Percentiles rank a stretch among this genome's conserved stretches.
phyloP scores from a whole-genome alignment of 2,797 vertebrate species.

The Notolepis coatsorum region DNA sequence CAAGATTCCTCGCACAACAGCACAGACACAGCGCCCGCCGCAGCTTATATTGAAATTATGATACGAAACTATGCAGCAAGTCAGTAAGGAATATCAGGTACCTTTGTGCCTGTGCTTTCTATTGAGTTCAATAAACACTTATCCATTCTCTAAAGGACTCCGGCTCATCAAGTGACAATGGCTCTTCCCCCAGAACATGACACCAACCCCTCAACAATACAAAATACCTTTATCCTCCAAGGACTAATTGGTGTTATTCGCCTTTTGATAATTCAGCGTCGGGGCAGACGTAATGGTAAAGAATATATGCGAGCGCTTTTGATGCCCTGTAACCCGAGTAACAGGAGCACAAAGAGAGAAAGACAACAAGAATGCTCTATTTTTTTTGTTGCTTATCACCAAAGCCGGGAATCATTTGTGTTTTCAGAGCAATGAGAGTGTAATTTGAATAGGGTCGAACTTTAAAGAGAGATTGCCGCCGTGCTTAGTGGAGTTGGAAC shows the following conservation, averaged over 20 bases:
- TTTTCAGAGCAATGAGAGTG: conserved; percentile 70
- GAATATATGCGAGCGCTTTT: conserved; percentile 65
- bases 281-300: conserved; percentile 74
- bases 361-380: conserved; percentile 63
- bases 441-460: conserved; percentile 73
- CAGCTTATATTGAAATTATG: conserved; percentile 79
- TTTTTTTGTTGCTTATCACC: conserved; percentile 66
- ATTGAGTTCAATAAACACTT: conserved; percentile 84
- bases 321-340: conserved; percentile 67
- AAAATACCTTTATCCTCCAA: conserved; percentile 79
- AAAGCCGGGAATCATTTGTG: conserved; percentile 62
- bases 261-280: conserved; percentile 78
- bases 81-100: conserved; percentile 80
- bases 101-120: conserved; percentile 80
- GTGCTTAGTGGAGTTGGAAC: conserved; percentile 61
- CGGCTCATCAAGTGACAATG: conserved; percentile 77
- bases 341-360: conserved; percentile 60
- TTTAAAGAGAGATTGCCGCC: conserved; percentile 63
- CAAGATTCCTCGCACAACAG: conserved; percentile 66
- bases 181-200: conserved; percentile 79
- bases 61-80: conserved; percentile 79
- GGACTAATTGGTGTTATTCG: conserved; percentile 84
- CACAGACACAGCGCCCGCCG: conserved; percentile 62
- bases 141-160: conserved; percentile 73
- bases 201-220: conserved; percentile 80